These are phyloP conservation scores for Lonchura striata DNA, from an alignment of 2,113 vertebrate species.

Conservation along the genomic window DNA sequence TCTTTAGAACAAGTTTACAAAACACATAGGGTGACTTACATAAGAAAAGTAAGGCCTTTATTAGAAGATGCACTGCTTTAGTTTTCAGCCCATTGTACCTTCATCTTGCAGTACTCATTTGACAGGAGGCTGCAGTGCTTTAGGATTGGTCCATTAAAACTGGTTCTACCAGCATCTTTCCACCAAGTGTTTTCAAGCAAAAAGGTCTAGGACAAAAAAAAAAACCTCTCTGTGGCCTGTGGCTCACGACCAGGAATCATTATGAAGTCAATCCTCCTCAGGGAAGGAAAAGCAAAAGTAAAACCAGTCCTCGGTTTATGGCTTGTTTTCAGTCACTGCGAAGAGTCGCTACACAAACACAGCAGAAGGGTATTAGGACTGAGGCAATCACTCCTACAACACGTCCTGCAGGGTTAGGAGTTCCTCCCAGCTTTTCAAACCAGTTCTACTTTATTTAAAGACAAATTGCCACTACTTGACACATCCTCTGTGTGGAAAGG, in stretches of 20 bases:
- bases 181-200: conserved; percentile 50
- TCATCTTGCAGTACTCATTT: conserved; percentile 17
- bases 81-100: conserved; percentile 41
- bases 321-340: conserved; percentile 73
- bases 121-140: conserved; percentile 67
- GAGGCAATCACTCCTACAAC: background rate
- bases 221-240: conserved; percentile 49
- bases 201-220: conserved; percentile 56
- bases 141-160: conserved; percentile 82
- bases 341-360: background rate
- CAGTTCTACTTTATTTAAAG: conserved; percentile 21
- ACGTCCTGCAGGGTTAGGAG: background rate
- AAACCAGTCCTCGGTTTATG: conserved; percentile 57
- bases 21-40: conserved; percentile 69
- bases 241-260: conserved; percentile 44
- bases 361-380: background rate
- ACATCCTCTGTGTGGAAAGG: conserved; percentile 36
- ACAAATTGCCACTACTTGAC: conserved; percentile 5
- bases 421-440: conserved; percentile 14
- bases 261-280: conserved; percentile 30
- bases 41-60: conserved; percentile 87
- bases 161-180: conserved; percentile 47
- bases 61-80: conserved; percentile 71
- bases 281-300: conserved; percentile 34
- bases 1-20: conserved; percentile 68